A percentile compares a stretch with the other conserved stretches of the same genome.
Conservation (phyloP, 2,113 vertebrate genomes). For the Opisthocomus hoazin region DNA sequence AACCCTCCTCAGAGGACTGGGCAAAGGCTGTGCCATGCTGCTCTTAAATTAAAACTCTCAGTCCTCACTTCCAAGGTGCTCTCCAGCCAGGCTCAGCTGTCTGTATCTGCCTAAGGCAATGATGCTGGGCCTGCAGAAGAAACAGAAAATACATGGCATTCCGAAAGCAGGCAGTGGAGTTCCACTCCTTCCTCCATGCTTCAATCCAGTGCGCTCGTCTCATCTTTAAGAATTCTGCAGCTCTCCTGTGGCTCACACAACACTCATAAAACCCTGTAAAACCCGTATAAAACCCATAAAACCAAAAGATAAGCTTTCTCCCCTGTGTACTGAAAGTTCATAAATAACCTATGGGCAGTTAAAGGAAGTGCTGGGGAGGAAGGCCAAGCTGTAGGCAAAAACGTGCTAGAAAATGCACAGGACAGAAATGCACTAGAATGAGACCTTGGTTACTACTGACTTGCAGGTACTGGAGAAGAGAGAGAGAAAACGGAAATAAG, state of each 20-base stretch:
- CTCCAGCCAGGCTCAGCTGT: background rate
- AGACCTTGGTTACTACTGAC: background rate
- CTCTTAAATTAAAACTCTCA: background rate
- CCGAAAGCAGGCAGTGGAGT: background rate
- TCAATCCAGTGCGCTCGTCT: rapidly evolving
- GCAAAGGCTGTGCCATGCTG: background rate
- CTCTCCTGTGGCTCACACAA: background rate
- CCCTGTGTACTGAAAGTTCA: background rate
- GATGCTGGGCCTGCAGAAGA: background rate
- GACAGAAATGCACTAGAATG: background rate
- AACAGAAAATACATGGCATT: background rate
- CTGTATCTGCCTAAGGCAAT: background rate
- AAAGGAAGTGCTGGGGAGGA: background rate
- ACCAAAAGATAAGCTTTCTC: background rate
- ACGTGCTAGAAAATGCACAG: background rate
- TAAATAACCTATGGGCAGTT: background rate
- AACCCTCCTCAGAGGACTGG: rapidly evolving
- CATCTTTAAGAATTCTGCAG: background rate
- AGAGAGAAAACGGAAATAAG: background rate
- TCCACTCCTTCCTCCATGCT: background rate
- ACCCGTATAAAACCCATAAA: background rate
- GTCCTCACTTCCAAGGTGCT: background rate
- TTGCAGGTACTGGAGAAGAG: background rate
- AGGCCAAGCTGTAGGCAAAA: background rate
- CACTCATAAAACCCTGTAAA: background rate